Evolutionary conservation across 2,797 vertebrate species (phyloP).

Genomic region (Muscicapa comitata): DNA sequence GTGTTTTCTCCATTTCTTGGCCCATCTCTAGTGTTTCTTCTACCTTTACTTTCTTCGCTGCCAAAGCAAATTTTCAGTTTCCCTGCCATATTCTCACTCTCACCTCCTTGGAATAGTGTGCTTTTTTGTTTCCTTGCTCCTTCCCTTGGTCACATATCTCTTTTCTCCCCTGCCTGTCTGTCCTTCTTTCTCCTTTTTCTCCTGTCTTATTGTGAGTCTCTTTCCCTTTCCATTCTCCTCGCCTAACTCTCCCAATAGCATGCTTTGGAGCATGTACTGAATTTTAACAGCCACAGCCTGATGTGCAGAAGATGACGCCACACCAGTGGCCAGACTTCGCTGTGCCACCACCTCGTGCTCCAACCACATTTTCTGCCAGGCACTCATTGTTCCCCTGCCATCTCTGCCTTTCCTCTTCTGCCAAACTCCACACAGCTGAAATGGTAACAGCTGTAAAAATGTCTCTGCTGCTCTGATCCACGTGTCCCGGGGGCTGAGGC

Average conservation of each 20-base stretch:
- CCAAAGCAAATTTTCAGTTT: neutral
- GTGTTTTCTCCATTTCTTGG: neutral
- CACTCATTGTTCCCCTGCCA: neutral
- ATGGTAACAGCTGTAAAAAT: neutral
- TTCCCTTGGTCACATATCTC: neutral
- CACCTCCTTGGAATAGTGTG: neutral
- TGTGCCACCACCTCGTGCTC: neutral
- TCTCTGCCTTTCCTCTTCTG: neutral
- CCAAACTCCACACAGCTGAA: neutral
- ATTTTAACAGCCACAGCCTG: neutral
- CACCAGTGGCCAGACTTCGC: neutral
- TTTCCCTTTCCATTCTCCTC: neutral
- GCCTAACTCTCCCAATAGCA: neutral
- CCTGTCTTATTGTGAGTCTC: neutral
- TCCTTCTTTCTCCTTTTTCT: neutral
- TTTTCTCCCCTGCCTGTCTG: neutral
- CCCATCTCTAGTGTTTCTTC: neutral
- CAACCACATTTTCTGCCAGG: neutral
- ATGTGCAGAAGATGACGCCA: neutral
- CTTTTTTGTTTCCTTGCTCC: neutral
- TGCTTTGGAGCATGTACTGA: neutral
- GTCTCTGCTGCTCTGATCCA: accelerated
- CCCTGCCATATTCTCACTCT: neutral
- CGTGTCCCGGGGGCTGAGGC: neutral
- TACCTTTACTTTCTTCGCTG: neutral